Percentiles rank a stretch among this genome's conserved stretches.
phyloP scores from a whole-genome alignment of 2,113 vertebrate genomes.

The Capricornis sumatraensis region DNA sequence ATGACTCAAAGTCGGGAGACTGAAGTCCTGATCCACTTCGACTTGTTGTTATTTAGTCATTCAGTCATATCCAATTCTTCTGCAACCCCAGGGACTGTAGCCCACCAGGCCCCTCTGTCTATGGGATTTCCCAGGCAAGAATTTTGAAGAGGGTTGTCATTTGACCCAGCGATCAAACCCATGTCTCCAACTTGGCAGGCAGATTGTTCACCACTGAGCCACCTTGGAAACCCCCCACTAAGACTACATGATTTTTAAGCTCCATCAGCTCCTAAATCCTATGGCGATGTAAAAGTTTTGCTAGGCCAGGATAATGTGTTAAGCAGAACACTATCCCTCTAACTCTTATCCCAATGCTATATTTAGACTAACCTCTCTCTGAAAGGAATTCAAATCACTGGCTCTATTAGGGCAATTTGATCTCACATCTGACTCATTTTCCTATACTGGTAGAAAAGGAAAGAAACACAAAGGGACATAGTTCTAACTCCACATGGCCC shows the following conservation, averaged over 20 bases:
- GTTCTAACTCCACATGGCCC: slow-evolving; percentile 31
- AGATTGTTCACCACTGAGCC: neutral
- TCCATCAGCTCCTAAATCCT: neutral
- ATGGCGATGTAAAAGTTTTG: neutral
- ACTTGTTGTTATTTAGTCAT: neutral
- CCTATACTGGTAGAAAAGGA: neutral
- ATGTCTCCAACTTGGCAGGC: neutral
- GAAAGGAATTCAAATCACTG: slow-evolving; percentile 58
- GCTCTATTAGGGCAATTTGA: slow-evolving; percentile 39
- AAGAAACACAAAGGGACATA: slow-evolving; percentile 25
- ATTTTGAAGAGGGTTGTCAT: neutral
- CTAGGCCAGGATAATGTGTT: neutral
- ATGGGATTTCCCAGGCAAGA: neutral
- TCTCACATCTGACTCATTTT: slow-evolving; percentile 56
- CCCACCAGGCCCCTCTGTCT: neutral
- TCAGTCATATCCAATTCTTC: neutral
- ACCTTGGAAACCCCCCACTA: neutral
- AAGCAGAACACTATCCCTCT: slow-evolving; percentile 6
- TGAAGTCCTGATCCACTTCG: neutral
- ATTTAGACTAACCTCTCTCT: slow-evolving; percentile 29
- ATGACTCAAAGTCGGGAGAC: neutral
- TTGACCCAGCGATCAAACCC: neutral
- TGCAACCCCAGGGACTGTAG: neutral
- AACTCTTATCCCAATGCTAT: neutral
- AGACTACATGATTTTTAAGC: neutral